Percentiles rank a stretch among this genome's conserved stretches.
Evolutionary conservation across 1,140 invertebrate species (phyloP).

Genomic region (Caerostris darwini): DNA sequence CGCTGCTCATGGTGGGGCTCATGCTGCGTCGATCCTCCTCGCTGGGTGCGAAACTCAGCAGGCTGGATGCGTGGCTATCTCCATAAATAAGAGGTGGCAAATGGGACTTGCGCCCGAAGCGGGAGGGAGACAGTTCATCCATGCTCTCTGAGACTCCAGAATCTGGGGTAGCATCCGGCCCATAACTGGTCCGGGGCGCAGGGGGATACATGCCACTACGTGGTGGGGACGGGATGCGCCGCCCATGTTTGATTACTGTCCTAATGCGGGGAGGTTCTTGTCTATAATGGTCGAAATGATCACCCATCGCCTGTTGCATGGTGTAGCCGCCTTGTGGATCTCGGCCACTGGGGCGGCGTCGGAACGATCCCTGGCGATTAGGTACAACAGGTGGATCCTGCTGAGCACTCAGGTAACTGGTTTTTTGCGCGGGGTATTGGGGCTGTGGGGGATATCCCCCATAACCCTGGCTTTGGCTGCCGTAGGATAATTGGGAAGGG

Average conservation of each 20-base stretch:
- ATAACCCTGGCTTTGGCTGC: slow-evolving; percentile 60
- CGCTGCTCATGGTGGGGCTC: slow-evolving; percentile 72
- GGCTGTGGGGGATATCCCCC: slow-evolving; percentile 44
- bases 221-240: slow-evolving; percentile 67
- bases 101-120: slow-evolving; percentile 40
- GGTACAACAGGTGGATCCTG: slow-evolving; percentile 58
- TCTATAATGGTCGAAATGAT: slow-evolving; percentile 93
- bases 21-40: slow-evolving; percentile 61
- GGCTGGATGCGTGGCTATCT: slow-evolving; percentile 66
- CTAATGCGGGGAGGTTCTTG: slow-evolving; percentile 49
- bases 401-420: slow-evolving; percentile 56
- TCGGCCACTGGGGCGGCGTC: slow-evolving; percentile 48
- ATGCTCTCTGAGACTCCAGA: slow-evolving; percentile 82
- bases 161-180: slow-evolving; percentile 82
- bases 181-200: slow-evolving; percentile 69
- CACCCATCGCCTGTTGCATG: slow-evolving; percentile 84
- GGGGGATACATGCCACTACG: slow-evolving; percentile 32
- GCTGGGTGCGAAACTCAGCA: slow-evolving; percentile 74
- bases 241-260: slow-evolving; percentile 72
- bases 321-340: slow-evolving; percentile 73
- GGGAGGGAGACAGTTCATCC: slow-evolving; percentile 78
- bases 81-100: slow-evolving; percentile 67
- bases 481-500: neutral
- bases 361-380: slow-evolving; percentile 71
- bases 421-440: slow-evolving; percentile 49